phyloP scores from a whole-genome alignment of 2,113 vertebrate genomes.

The Sinosuthora webbiana region DNA sequence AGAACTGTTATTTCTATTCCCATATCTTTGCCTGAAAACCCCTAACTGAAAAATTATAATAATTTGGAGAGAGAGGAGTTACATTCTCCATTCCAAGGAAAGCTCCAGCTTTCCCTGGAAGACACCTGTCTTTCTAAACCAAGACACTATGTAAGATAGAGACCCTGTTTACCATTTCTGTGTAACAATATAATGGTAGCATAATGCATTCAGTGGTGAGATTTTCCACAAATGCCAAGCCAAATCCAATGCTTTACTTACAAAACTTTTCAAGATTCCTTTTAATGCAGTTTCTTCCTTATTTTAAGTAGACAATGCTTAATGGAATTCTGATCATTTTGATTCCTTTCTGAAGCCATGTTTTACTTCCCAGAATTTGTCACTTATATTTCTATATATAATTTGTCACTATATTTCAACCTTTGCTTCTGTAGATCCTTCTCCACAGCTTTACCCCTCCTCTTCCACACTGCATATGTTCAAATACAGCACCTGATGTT shows the following conservation, averaged over 20 bases:
- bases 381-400: neutral
- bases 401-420: too few relatives aligned
- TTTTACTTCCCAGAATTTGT: neutral
- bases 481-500: neutral
- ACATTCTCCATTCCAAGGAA: too few relatives aligned
- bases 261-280: neutral
- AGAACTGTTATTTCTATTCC: too few relatives aligned
- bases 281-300: neutral
- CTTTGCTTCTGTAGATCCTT: neutral
- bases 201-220: accelerated
- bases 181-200: neutral
- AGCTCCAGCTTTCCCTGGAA: too few relatives aligned
- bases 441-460: neutral
- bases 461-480: neutral
- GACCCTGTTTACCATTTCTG: neutral
- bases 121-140: too few relatives aligned
- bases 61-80: too few relatives aligned
- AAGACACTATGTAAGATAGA: neutral
- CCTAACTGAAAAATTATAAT: too few relatives aligned
- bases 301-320: neutral
- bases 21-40: too few relatives aligned
- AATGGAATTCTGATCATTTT: neutral
- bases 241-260: neutral
- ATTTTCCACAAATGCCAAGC: neutral
- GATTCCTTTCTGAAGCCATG: neutral